Evolutionary conservation across 2,113 vertebrate genomes (phyloP), one percentile per base, ranked within the genome.

Genomic region (Ibidorhyncha struthersii): DNA sequence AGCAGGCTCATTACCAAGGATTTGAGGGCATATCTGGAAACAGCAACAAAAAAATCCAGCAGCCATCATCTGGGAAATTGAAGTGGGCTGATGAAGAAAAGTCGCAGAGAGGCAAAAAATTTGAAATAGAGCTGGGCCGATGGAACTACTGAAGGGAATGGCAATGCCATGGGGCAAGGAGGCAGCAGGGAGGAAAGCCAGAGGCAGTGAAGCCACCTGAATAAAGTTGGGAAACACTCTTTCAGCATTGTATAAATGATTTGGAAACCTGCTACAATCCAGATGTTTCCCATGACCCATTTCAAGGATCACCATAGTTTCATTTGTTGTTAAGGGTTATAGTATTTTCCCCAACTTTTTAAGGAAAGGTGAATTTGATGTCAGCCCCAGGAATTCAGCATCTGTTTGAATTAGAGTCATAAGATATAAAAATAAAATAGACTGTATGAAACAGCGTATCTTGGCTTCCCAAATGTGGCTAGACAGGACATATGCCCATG

Each of bases 401-500:
- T 56, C 18, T 3, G 0, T 71, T 90, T 76, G 59, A 69, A 26
- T 34, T 27, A 62, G 8, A 71, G 62, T 58, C 9, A 3, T 17
- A 58, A 77, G 29, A 55, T n/a, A 23, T 2, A 41, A 26, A 14
- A 56, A 63, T 45, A 62, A 25, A 73, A 43, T 18, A 76, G 20
- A 36, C 47, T 56, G 8, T 12, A 76, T 18, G 34, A 77, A 91
- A 49, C 43, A 71, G 16, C 26, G 43, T 7, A 36, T 62, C 16
- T 82, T 52, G 53, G 17, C 70, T 86, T 83, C 67, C 25, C 3
- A 3, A 58, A 32, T 18, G 27, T 40, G 65, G 22, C 23, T 59
- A 12, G 27, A 38, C 78, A 6, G 66, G 47, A 15, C 15, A 38
- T 58, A n/a, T 20, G 5, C 36, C 47, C 0, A 0, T n/a, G 32